These are phyloP conservation scores for Thymelicus lineola DNA, from an alignment of 2,888 invertebrate genomes.

Conservation along the genomic window DNA sequence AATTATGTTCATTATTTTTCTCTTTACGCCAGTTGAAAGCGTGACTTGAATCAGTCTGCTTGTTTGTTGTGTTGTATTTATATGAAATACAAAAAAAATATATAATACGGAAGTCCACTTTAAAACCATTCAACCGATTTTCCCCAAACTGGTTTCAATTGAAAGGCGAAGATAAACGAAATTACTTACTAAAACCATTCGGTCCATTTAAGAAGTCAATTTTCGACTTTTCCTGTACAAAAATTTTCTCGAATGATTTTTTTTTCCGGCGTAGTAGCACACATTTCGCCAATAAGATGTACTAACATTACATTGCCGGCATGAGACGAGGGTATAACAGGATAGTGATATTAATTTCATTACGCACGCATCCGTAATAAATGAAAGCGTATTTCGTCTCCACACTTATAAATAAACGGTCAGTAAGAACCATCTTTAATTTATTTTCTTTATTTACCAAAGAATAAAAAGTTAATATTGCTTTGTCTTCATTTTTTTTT, in stretches of 20 bases:
- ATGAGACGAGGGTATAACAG: slow-evolving; percentile 2
- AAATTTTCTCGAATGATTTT: no score
- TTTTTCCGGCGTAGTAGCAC: no score
- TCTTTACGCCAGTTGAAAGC: slow-evolving; percentile 25
- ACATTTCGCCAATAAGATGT: background rate
- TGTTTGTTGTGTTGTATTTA: no score
- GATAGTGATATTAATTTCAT: slow-evolving; percentile 3
- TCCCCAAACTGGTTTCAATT: no score
- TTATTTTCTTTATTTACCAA: background rate
- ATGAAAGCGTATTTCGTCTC: background rate
- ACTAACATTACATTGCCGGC: background rate
- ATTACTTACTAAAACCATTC: no score
- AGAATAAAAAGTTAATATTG: background rate
- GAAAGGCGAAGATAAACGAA: no score
- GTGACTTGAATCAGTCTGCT: slow-evolving; percentile 31
- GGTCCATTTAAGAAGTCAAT: no score
- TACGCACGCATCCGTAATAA: background rate
- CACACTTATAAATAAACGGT: background rate
- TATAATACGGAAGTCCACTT: no score
- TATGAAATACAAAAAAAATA: no score
- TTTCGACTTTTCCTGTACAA: no score
- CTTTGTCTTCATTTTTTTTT: no score
- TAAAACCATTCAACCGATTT: no score
- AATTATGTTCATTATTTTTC: slow-evolving; percentile 31
- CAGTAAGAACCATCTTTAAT: background rate